Base-by-base conservation (phyloP, 2,888 invertebrate genomes). In the Pterostichus madidus region DNA sequence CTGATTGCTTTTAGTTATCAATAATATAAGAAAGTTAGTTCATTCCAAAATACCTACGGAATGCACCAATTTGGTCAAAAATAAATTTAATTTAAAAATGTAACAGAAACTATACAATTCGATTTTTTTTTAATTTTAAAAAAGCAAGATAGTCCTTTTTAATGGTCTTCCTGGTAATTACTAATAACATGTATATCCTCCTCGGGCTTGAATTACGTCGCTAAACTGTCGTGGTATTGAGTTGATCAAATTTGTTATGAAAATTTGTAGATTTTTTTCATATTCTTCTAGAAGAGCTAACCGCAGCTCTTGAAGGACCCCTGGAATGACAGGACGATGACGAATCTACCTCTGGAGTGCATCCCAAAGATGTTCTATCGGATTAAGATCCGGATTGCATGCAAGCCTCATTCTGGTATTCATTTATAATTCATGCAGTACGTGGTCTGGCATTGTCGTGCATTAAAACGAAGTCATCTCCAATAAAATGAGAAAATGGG, bases 351-450 rank as follows among this genome's bases (percentile, higher is more conserved):
- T 59, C 15, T 59, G 4, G 1, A 59, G 59, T 59, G 24, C 11
- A 59, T 59, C 2, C 59, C 5, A 53, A 53, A 5, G 10, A 52
- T 52, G 52, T 52, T 52, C 52, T 13, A 13, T 52, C 8, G 10
- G 52, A 53, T 53, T 53, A 53, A 15, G 6, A n/a, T 53, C 53
- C 10, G 53, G n/a, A 53, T 8, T 53, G 53, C 53, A 7, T 11
- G 53, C 3, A 5, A 8, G 53, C 53, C 39, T 39, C 6, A 7
- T 6, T 39, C 6, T 8, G 39, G 53, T 53, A 53, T 53, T 59
- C 24, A 59, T 59, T 59, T 59, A 59, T 24, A 11, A 59, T 7
- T 59, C 59, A 24, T 59, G 24, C 1, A 59, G 17, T 24, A 24
- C 17, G 10, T 53, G 53, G 53, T 53, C 53, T 53, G 10, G n/a